These are phyloP conservation scores for Pammene fasciana DNA, from an alignment of 2,888 invertebrate species.

Conservation along the genomic window DNA sequence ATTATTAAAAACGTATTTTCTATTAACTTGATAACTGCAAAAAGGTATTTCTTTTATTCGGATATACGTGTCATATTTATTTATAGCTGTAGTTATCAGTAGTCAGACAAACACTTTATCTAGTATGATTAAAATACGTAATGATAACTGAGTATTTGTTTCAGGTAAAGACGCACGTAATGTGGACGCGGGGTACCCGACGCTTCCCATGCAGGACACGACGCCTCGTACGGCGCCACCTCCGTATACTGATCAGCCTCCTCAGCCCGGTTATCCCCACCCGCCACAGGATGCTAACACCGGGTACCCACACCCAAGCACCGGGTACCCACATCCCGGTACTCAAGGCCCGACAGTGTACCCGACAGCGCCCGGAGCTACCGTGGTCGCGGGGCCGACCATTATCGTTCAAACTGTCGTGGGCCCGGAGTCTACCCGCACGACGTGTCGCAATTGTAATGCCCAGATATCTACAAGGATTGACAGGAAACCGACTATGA, in stretches of 20 bases:
- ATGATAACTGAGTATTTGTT: conserved; percentile 1
- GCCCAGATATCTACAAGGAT: conserved; percentile 70
- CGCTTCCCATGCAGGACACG: conserved; percentile 20
- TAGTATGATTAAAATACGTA: background rate
- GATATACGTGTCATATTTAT: background rate
- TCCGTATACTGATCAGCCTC: conserved; percentile 48
- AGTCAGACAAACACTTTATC: background rate
- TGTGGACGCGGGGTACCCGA: conserved; percentile 14
- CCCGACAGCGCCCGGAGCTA: conserved; percentile 18
- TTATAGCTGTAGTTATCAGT: conserved; percentile 5
- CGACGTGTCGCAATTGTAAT: conserved; percentile 75
- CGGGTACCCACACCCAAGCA: conserved; percentile 29
- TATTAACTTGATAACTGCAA: background rate
- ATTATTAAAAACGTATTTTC: background rate
- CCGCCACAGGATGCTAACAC: conserved; percentile 16
- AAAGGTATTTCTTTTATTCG: background rate
- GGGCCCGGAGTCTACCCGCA: conserved; percentile 53
- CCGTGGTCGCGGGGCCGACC: conserved; percentile 44
- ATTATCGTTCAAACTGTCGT: conserved; percentile 50
- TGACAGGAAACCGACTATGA: conserved; percentile 67
- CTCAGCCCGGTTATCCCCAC: conserved; percentile 28
- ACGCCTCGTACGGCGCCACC: conserved; percentile 49
- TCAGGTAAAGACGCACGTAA: conserved; percentile 23
- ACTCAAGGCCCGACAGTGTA: background rate
- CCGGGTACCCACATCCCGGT: background rate